These are phyloP conservation scores for Formica selysi DNA, from an alignment of 1,140 invertebrate genomes.

Conservation along the genomic window DNA sequence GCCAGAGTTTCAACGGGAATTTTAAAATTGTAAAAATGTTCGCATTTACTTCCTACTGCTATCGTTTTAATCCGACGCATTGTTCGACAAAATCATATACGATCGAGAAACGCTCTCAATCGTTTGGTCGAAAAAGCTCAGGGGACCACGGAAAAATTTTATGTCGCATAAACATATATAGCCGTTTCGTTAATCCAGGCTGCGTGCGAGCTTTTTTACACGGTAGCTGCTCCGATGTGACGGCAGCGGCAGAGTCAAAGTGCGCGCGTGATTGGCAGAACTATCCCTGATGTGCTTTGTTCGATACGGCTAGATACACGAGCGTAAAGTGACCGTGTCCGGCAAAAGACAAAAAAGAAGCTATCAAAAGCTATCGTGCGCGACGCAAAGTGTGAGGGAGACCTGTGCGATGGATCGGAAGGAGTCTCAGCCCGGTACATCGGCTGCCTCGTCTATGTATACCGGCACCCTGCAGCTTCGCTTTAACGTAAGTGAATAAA, in stretches of 20 bases:
- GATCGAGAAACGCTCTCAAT: not conserved
- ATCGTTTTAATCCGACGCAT: not conserved
- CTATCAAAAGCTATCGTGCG: conserved; percentile 27
- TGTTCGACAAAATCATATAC: not conserved
- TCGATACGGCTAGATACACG: not conserved
- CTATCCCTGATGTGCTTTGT: conserved; percentile 19
- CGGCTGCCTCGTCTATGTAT: conserved; percentile 67
- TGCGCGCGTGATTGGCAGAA: conserved; percentile 7
- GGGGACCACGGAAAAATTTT: conserved; percentile 2
- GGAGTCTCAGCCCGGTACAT: conserved; percentile 58
- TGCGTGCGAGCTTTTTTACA: conserved; percentile 3
- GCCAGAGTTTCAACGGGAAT: not conserved
- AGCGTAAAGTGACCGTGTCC: conserved; percentile 16
- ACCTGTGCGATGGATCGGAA: conserved; percentile 67
- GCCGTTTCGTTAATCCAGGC: conserved; percentile 24
- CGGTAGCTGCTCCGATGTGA: not conserved
- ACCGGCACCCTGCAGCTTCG: conserved; percentile 77
- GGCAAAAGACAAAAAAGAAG: not conserved
- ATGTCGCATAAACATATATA: conserved; percentile 27
- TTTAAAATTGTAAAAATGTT: conserved; percentile 23
- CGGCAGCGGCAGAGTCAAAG: not conserved
- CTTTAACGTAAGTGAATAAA: conserved; percentile 79
- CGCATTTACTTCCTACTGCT: conserved; percentile 20
- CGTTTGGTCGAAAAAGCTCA: not conserved
- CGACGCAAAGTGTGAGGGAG: not conserved